phyloP scores from a whole-genome alignment of 2,797 vertebrate genomes.

The Cryptoprocta ferox region DNA sequence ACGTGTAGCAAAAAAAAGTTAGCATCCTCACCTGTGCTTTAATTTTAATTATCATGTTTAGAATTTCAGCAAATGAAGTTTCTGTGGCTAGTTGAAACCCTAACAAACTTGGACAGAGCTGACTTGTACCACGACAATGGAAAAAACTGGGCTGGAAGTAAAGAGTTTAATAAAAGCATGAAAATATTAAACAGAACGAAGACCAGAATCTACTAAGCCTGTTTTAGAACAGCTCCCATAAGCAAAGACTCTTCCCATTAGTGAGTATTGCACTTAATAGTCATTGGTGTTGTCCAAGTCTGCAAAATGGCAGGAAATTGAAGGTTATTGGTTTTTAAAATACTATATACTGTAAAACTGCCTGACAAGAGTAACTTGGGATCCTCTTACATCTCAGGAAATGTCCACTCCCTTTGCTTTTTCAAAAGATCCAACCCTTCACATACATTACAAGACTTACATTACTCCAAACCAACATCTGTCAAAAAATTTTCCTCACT shows the following conservation, averaged over 20 bases:
- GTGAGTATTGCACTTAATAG: not conserved
- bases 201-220: not conserved
- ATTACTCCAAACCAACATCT: not conserved
- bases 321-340: conserved; percentile 3
- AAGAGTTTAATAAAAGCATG: conserved; percentile 33
- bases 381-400: not conserved
- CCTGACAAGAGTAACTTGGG: not conserved
- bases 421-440: conserved; percentile 7
- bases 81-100: conserved; percentile 42
- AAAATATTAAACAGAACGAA: conserved; percentile 52
- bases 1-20: not conserved
- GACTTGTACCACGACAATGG: conserved; percentile 38
- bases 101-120: conserved; percentile 32
- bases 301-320: not conserved
- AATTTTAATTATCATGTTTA: conserved; percentile 59
- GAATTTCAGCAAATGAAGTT: conserved; percentile 60
- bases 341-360: not conserved
- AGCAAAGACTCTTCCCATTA: conserved; percentile 16
- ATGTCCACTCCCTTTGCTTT: not conserved
- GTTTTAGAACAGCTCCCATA: conserved; percentile 5
- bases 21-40: conserved; percentile 14
- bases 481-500: not conserved
- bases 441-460: not conserved
- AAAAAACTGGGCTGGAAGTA: conserved; percentile 45
- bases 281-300: not conserved